These are phyloP conservation scores for Cloeon dipterum DNA, from an alignment of 2,888 invertebrate species.

Conservation along the genomic window DNA sequence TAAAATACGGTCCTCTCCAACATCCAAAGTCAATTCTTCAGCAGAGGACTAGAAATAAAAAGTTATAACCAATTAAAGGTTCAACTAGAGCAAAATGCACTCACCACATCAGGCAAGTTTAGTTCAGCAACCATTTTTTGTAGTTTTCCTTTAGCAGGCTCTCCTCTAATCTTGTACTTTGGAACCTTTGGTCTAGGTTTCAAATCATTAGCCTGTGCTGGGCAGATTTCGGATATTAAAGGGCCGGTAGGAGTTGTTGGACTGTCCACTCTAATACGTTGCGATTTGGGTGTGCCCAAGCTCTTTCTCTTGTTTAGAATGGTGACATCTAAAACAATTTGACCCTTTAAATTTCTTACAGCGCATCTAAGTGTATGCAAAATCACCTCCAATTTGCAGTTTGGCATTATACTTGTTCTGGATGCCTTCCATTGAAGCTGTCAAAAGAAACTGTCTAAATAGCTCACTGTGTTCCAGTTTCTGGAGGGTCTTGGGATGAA, in stretches of 20 bases:
- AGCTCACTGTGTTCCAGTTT: slow-evolving; percentile 45
- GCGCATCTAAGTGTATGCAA: not conserved
- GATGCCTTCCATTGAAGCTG: slow-evolving; percentile 54
- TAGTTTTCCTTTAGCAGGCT: not conserved
- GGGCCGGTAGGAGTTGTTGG: not conserved
- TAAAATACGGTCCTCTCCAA: slow-evolving; percentile 53
- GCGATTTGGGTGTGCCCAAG: not conserved
- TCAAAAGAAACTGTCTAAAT: slow-evolving; percentile 58
- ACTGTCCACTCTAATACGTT: not conserved
- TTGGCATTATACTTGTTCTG: slow-evolving; percentile 54
- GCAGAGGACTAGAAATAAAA: not conserved
- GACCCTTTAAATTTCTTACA: not conserved
- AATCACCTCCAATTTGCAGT: slow-evolving; percentile 28
- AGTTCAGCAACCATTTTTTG: not conserved
- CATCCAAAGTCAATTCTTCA: slow-evolving; percentile 18
- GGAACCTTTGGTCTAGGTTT: not conserved
- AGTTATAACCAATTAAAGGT: too few species aligned
- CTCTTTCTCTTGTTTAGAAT: not conserved
- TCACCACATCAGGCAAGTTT: not conserved
- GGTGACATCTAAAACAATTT: not conserved
- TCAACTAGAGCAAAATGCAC: not conserved
- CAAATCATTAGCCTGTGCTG: not conserved
- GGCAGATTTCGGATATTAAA: not conserved
- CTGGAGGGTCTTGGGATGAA: slow-evolving; percentile 51
- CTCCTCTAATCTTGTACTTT: not conserved